phyloP scores from a whole-genome alignment of 2,888 invertebrate genomes.

The Agonopterix arenella region DNA sequence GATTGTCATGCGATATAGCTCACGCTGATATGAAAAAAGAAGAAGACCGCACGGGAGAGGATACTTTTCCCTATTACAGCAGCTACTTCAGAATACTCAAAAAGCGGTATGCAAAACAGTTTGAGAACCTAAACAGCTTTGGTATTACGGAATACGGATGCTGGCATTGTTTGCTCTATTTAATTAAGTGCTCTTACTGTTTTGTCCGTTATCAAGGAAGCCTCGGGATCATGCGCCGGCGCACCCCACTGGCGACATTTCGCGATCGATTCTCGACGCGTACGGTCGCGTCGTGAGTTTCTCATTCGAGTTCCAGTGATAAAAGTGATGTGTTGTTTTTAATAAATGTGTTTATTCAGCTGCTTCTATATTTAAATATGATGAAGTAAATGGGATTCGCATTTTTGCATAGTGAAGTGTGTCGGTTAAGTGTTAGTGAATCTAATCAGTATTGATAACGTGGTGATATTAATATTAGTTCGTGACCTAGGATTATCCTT shows the following conservation, averaged over 20 bases:
- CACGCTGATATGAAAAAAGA: no score
- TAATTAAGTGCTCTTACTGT: conserved; percentile 7
- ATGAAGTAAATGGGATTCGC: neutral
- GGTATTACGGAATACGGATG: conserved; percentile 11
- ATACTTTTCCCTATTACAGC: no score
- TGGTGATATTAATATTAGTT: conserved; percentile 1
- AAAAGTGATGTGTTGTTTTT: neutral
- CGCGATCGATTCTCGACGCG: conserved; percentile 25
- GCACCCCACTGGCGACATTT: conserved; percentile 24
- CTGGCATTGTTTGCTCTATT: neutral
- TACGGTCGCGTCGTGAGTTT: conserved; percentile 28
- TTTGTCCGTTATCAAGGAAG: conserved; percentile 19
- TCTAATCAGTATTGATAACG: conserved; percentile 10
- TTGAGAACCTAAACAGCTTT: neutral
- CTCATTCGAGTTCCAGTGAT: conserved; percentile 10
- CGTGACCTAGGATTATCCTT: conserved; percentile 18
- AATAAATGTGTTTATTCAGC: neutral
- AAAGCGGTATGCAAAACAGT: no score
- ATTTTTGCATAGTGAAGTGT: neutral
- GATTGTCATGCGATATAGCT: no score
- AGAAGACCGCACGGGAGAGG: no score
- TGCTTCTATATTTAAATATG: neutral
- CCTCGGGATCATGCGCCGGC: conserved; percentile 11
- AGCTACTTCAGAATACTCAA: no score
- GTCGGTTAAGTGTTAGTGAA: conserved; percentile 22